These are phyloP conservation scores for Hyperoplus immaculatus DNA, from an alignment of 2,797 vertebrate genomes.

Conservation along the genomic window DNA sequence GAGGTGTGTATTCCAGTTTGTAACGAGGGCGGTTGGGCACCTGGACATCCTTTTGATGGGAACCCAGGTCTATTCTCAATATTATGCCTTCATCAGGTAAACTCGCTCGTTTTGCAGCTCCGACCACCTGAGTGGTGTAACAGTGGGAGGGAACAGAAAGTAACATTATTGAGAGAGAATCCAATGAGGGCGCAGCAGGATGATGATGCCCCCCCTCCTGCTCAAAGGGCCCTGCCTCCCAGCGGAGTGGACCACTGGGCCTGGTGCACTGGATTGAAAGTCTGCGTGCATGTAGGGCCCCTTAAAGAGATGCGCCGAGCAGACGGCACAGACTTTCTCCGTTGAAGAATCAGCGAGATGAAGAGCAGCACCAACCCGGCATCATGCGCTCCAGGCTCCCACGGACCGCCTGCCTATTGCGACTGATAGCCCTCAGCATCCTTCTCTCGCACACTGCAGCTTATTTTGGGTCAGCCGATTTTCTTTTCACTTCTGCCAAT, in stretches of 20 bases:
- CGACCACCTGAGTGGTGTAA: slow-evolving; percentile 68
- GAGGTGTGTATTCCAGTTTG: neutral
- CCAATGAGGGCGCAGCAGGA: slow-evolving; percentile 72
- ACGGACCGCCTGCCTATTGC: slow-evolving; percentile 87
- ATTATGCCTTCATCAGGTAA: slow-evolving; percentile 33
- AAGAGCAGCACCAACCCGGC: slow-evolving; percentile 88
- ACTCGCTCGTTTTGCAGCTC: slow-evolving; percentile 33
- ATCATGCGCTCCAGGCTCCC: slow-evolving; percentile 92
- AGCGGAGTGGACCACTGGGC: slow-evolving; percentile 66
- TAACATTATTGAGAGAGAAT: slow-evolving; percentile 58
- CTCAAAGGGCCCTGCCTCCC: slow-evolving; percentile 74
- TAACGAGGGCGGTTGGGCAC: neutral
- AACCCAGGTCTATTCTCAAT: neutral
- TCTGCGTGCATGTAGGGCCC: slow-evolving; percentile 67
- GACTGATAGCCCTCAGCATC: slow-evolving; percentile 87
- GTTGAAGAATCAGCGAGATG: slow-evolving; percentile 88
- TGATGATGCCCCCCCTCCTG: slow-evolving; percentile 43
- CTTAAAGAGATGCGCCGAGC: slow-evolving; percentile 83
- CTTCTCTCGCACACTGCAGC: slow-evolving; percentile 85
- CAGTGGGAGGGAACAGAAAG: slow-evolving; percentile 70
- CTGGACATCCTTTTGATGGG: no score
- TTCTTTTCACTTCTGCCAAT: slow-evolving; percentile 3
- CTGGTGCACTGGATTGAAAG: slow-evolving; percentile 64
- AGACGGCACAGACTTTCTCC: slow-evolving; percentile 81
- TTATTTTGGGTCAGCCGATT: slow-evolving; percentile 86